Evolutionary conservation across 1,140 invertebrate genomes (phyloP), one percentile per base, ranked within the genome.

Genomic region (Drosophila auraria): DNA sequence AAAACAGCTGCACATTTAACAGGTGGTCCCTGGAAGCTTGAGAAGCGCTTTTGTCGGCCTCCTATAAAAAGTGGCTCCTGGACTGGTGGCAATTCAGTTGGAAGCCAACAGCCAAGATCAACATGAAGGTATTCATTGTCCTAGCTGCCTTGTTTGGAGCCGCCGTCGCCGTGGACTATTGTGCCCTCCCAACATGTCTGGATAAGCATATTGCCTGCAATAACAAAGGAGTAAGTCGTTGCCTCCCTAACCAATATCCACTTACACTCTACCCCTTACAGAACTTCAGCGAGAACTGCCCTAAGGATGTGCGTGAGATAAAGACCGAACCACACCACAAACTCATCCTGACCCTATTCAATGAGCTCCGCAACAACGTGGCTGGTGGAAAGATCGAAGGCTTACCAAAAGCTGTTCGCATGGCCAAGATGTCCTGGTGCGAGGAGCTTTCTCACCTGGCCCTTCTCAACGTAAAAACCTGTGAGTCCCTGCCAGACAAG

Each of bases 371-470:
- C 15, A 87, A 87, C 50, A 87, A 71, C 2, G 80, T 87, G 0
- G 84, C 84, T 17, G 84, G 84, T 0, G 84, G 84, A 0, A 14
- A 15, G 1, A 38, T 87, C 8, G 80, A 87, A 20, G 63, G 73
- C 4, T 11, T 87, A 0, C 83, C 83, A 23, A 81, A 79, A 15
- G 84, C 83, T 0, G 44, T 62, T 0, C 86, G 86, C 20, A 89
- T 89, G 86, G 86, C 86, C 25, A 89, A 89, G 59, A 89, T 89
- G 86, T 73, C 74, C 14, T 91, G 86, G 86, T 90, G 86, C 50
- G 82, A 91, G 25, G 86, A 91, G 23, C 71, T 91, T 0, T 9
- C 86, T 1, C 71, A 80, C 25, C 30, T 91, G 40, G 87, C 87
- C 6, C 15, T 68, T 0, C 65, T 70, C 1, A 90, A 90, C 45